Evolutionary conservation across 2,113 vertebrate genomes (phyloP).

Genomic region (Rhipidura dahli): DNA sequence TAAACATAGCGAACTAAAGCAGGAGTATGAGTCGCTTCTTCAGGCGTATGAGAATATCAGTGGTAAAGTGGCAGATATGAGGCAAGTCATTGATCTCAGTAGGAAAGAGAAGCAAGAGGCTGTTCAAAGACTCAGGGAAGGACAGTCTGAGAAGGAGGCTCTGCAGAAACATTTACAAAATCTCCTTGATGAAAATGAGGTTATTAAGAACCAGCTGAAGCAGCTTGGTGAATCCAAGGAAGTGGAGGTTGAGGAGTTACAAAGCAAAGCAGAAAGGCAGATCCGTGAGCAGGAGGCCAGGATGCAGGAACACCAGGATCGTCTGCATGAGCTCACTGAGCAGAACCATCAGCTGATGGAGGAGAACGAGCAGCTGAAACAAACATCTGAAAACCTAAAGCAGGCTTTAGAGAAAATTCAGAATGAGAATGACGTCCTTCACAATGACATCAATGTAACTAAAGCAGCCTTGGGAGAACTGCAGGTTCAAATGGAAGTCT

Average conservation of each 20-base stretch:
- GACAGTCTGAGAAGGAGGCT: constrained; percentile 66
- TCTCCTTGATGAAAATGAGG: constrained; percentile 68
- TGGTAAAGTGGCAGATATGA: constrained; percentile 87
- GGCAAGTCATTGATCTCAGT: constrained; percentile 77
- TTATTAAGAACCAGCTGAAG: constrained; percentile 70
- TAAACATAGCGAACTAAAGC: constrained; percentile 82
- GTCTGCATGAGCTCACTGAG: constrained; percentile 44
- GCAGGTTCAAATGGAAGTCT: constrained; percentile 64
- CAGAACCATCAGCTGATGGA: constrained; percentile 69
- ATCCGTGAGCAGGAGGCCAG: constrained; percentile 47
- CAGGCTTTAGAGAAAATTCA: constrained; percentile 64
- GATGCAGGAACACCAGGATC: constrained; percentile 53
- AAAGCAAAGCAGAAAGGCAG: constrained; percentile 72
- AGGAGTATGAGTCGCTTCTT: constrained; percentile 86
- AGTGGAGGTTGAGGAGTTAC: constrained; percentile 68
- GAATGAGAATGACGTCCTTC: constrained; percentile 68
- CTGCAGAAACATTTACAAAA: constrained; percentile 65
- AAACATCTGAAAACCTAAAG: constrained; percentile 64
- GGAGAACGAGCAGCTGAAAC: constrained; percentile 67
- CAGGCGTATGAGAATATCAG: constrained; percentile 86
- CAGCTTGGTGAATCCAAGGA: constrained; percentile 68
- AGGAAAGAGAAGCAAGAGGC: constrained; percentile 83
- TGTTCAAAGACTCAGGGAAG: constrained; percentile 65
- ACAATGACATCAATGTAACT: constrained; percentile 59
- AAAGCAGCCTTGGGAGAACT: constrained; percentile 68